Percentiles rank a stretch among this genome's conserved stretches.
Evolutionary conservation across 2,888 invertebrate genomes (phyloP).

Genomic region (Neocrepidodera transversa): DNA sequence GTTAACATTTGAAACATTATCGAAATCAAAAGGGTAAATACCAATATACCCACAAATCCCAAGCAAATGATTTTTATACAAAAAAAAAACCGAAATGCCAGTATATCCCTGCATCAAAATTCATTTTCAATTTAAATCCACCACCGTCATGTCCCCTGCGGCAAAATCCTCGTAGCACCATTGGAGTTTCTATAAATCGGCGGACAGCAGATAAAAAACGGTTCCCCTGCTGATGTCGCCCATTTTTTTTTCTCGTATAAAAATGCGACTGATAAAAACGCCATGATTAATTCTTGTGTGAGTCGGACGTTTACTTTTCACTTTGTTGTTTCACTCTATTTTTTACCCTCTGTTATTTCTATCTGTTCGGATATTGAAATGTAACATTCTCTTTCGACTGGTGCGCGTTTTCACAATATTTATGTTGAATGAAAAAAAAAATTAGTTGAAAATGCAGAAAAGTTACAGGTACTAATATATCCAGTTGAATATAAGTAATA

Average conservation of each 20-base stretch:
- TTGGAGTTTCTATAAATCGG: conserved; percentile 29
- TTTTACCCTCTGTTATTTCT: conserved; percentile 14
- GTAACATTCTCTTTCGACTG: background rate
- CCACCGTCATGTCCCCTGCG: background rate
- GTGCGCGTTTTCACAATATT: background rate
- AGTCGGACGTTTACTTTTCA: conserved; percentile 32
- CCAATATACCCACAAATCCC: too few relatives aligned
- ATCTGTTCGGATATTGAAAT: conserved; percentile 21
- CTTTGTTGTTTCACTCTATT: conserved; percentile 25
- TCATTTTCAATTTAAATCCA: conserved; percentile 8
- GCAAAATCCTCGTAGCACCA: conserved; percentile 7
- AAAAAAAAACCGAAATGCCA: background rate
- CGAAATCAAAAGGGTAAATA: too few relatives aligned
- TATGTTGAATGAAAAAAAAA: background rate
- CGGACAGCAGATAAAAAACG: conserved; percentile 27
- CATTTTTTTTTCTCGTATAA: conserved; percentile 23
- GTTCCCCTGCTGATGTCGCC: conserved; percentile 27
- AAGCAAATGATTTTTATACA: background rate
- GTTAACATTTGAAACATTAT: too few relatives aligned
- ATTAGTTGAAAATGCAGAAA: background rate
- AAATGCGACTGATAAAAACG: conserved; percentile 31
- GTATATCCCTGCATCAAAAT: background rate
- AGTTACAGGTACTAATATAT: too few relatives aligned
- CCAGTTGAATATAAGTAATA: too few relatives aligned
- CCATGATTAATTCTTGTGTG: conserved; percentile 32